Conservation (phyloP, 1,140 invertebrate genomes). For the Cephus cinctus region DNA sequence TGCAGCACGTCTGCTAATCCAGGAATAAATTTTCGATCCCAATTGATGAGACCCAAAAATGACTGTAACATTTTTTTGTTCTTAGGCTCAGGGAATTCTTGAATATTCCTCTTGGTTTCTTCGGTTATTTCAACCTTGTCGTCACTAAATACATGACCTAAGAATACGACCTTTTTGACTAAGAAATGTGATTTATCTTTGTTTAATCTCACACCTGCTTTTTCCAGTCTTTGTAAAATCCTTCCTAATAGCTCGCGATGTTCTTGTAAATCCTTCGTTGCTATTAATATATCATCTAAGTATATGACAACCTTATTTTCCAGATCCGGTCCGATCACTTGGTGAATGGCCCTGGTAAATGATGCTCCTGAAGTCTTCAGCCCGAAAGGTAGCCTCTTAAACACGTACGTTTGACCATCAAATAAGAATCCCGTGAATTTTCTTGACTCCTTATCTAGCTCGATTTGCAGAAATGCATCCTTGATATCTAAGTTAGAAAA, state of each 20-base stretch:
- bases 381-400: constrained; percentile 54
- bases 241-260: constrained; percentile 21
- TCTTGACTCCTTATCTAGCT: constrained; percentile 26
- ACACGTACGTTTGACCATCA: constrained; percentile 48
- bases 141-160: constrained; percentile 35
- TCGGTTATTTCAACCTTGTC: constrained; percentile 31
- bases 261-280: constrained; percentile 22
- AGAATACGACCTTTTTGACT: constrained; percentile 29
- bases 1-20: constrained; percentile 30
- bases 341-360: constrained; percentile 39
- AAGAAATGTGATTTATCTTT: constrained; percentile 38
- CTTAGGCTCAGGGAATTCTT: constrained; percentile 35
- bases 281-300: constrained; percentile 41
- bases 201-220: constrained; percentile 34
- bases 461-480: constrained; percentile 35
- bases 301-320: constrained; percentile 24
- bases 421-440: constrained; percentile 32
- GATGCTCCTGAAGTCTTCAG: constrained; percentile 47
- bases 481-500: constrained; percentile 36
- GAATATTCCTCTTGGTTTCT: constrained; percentile 39
- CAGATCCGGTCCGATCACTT: constrained; percentile 27
- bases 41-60: constrained; percentile 46
- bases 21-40: constrained; percentile 40
- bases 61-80: constrained; percentile 38
- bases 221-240: constrained; percentile 19